A percentile compares a stretch with the other conserved stretches of the same genome.
phyloP scores from a whole-genome alignment of 2,113 vertebrate species.

The Notechis scutatus region DNA sequence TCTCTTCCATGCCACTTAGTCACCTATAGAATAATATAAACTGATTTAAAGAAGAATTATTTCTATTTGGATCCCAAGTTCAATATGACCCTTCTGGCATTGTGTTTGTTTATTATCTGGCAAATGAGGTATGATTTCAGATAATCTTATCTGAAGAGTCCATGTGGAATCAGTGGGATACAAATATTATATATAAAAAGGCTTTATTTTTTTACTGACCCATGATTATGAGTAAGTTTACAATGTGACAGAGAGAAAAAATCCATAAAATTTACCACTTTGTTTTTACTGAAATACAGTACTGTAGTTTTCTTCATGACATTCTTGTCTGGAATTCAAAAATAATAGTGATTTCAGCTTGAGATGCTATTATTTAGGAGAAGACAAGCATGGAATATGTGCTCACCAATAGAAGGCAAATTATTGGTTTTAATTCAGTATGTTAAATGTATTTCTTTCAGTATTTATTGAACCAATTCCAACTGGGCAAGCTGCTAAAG shows the following conservation, averaged over 20 bases:
- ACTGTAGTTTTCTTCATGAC: not conserved
- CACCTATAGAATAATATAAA: not conserved
- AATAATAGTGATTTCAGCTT: not conserved
- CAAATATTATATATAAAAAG: not conserved
- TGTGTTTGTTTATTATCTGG: not conserved
- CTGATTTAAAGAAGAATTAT: not conserved
- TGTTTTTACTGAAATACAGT: not conserved
- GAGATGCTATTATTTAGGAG: slow-evolving; percentile 1
- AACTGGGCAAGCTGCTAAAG: slow-evolving; percentile 71
- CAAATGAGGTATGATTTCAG: slow-evolving; percentile 4
- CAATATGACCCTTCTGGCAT: no score
- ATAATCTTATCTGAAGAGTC: not conserved
- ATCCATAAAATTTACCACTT: not conserved
- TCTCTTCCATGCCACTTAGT: not conserved
- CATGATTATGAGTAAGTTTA: not conserved
- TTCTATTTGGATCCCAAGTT: no score
- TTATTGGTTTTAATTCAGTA: not conserved
- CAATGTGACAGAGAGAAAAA: not conserved
- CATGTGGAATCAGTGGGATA: not conserved
- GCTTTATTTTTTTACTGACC: slow-evolving; percentile 10
- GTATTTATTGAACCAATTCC: slow-evolving; percentile 82
- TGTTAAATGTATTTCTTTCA: slow-evolving; percentile 52
- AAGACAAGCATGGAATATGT: not conserved
- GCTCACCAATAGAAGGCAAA: slow-evolving; percentile 10
- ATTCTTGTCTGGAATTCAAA: not conserved